Evolutionary conservation across 2,888 invertebrate genomes (phyloP).

Genomic region (Tricholauxania praeusta): DNA sequence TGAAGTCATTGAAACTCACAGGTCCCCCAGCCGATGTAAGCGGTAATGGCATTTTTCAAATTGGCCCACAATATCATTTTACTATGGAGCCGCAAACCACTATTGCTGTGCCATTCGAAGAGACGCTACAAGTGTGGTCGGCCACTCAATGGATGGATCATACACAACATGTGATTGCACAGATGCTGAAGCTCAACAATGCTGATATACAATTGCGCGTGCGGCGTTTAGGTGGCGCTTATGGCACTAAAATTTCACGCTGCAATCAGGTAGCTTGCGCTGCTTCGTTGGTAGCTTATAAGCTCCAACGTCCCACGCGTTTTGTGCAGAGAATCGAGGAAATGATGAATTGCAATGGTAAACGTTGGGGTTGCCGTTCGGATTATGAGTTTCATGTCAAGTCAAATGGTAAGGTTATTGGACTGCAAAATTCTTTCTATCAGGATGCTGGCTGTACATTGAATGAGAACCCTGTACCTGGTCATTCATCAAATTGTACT

Average conservation of each 20-base stretch:
- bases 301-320: slow-evolving; percentile 73
- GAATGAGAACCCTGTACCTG: slow-evolving; percentile 69
- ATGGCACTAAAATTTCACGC: slow-evolving; percentile 80
- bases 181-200: slow-evolving; percentile 71
- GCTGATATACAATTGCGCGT: slow-evolving; percentile 78
- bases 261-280: slow-evolving; percentile 73
- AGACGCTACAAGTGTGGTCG: slow-evolving; percentile 76
- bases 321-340: slow-evolving; percentile 77
- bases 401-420: slow-evolving; percentile 75
- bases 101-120: slow-evolving; percentile 76
- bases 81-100: slow-evolving; percentile 80
- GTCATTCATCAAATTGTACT: slow-evolving; percentile 51
- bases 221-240: slow-evolving; percentile 82
- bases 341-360: slow-evolving; percentile 78
- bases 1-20: slow-evolving; percentile 38
- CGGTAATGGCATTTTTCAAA: slow-evolving; percentile 69
- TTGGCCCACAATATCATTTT: slow-evolving; percentile 78
- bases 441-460: slow-evolving; percentile 70
- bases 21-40: slow-evolving; percentile 38
- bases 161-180: slow-evolving; percentile 71
- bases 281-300: slow-evolving; percentile 76
- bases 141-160: slow-evolving; percentile 75
- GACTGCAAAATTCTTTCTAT: slow-evolving; percentile 71
- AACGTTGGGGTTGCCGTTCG: slow-evolving; percentile 71
- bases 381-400: slow-evolving; percentile 76